Conservation (phyloP, 2,888 invertebrate species). For the Dynastes hyllus region DNA sequence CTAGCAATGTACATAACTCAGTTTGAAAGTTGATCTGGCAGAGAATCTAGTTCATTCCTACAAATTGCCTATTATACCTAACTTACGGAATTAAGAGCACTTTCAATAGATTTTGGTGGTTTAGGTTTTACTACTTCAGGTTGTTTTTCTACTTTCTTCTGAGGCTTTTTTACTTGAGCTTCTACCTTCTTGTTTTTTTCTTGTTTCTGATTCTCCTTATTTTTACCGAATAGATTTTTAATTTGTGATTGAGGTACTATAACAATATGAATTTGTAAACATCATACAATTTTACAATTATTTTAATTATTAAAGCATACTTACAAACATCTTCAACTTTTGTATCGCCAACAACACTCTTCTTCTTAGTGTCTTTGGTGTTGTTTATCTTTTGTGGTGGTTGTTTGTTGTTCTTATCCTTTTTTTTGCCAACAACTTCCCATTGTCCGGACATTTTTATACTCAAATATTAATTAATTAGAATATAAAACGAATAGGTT, state of each 20-base stretch:
- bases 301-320: constrained; percentile 64
- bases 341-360: constrained; percentile 72
- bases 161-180: constrained; percentile 66
- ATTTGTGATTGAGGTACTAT: constrained; percentile 81
- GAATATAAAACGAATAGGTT: constrained; percentile 22
- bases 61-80: constrained; percentile 36
- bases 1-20: no score
- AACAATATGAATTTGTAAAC: constrained; percentile 55
- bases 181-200: constrained; percentile 68
- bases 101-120: constrained; percentile 79
- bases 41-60: no score
- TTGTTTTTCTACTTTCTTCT: constrained; percentile 65
- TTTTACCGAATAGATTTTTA: constrained; percentile 79
- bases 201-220: constrained; percentile 76
- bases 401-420: constrained; percentile 73
- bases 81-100: constrained; percentile 76
- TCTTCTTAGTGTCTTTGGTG: constrained; percentile 75
- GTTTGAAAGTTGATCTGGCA: neutral
- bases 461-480: constrained; percentile 18
- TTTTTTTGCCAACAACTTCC: constrained; percentile 83
- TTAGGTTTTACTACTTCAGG: constrained; percentile 76
- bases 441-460: constrained; percentile 76
- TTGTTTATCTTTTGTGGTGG: constrained; percentile 71
- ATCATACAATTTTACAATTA: constrained; percentile 18
- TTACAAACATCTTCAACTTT: constrained; percentile 86